Conservation (phyloP, 2,888 invertebrate genomes). For the Dichetophora obliterata region DNA sequence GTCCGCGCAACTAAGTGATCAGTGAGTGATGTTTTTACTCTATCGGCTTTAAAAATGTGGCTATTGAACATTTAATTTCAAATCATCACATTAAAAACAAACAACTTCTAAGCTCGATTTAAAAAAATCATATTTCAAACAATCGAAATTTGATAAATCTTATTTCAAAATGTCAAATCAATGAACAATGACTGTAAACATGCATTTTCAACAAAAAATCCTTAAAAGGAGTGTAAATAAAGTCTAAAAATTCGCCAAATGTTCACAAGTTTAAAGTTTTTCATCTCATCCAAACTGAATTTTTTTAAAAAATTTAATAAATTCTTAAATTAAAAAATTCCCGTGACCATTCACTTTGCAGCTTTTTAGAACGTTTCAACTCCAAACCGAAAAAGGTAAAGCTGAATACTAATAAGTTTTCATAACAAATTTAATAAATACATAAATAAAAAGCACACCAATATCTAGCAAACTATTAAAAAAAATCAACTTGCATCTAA, state of each 20-base stretch:
- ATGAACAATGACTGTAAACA: no score
- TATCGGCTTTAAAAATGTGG: neutral
- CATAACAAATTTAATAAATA: constrained; percentile 20
- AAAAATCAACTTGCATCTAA: constrained; percentile 7
- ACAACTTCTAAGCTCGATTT: neutral
- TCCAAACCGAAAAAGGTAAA: neutral
- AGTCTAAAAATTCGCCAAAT: neutral
- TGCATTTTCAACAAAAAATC: no score
- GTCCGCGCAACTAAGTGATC: neutral
- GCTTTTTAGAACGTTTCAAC: neutral
- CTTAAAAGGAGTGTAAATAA: neutral
- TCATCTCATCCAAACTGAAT: no score
- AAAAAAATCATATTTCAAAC: neutral
- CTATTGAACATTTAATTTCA: neutral
- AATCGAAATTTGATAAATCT: neutral
- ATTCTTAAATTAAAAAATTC: neutral
- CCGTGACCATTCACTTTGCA: neutral
- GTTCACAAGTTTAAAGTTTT: no score
- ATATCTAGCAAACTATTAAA: neutral
- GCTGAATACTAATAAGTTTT: no score
- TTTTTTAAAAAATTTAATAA: constrained; percentile 21
- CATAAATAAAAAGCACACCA: no score
- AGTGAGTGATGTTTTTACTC: neutral
- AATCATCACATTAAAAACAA: neutral
- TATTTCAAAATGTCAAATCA: no score